Evolutionary conservation across 2,113 vertebrate genomes (phyloP).

Genomic region (Morone saxatilis): DNA sequence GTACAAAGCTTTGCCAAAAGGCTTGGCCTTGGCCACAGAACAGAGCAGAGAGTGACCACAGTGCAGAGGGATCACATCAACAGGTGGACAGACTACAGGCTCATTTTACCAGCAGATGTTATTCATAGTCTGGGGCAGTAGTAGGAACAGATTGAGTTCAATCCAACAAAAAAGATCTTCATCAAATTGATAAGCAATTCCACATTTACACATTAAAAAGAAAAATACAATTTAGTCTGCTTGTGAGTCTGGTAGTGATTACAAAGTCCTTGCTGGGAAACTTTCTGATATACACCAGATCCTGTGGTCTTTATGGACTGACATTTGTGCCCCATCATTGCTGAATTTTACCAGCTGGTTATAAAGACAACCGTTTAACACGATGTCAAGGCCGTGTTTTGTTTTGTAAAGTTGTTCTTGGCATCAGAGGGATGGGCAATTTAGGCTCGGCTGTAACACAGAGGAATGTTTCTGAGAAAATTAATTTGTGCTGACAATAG

Average conservation of each 20-base stretch:
- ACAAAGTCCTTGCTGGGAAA: conserved; percentile 55
- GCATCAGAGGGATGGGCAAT: conserved; percentile 14
- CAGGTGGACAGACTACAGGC: conserved; percentile 60
- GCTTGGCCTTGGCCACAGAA: conserved; percentile 36
- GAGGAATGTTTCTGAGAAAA: conserved; percentile 49
- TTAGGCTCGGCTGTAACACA: conserved; percentile 31
- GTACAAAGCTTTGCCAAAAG: conserved; percentile 30
- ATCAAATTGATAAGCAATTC: conserved; percentile 40
- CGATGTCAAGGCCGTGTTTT: conserved; percentile 45
- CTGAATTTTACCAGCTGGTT: conserved; percentile 54
- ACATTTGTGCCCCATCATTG: conserved; percentile 58
- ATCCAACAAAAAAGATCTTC: conserved; percentile 28
- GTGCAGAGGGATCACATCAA: conserved; percentile 55
- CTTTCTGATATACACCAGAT: conserved; percentile 58
- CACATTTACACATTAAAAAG: neutral
- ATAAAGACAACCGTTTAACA: conserved; percentile 58
- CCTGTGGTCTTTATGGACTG: conserved; percentile 37
- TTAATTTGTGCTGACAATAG: conserved; percentile 63
- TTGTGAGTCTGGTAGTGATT: conserved; percentile 71
- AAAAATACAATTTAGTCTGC: conserved; percentile 29
- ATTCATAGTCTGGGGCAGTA: conserved; percentile 44
- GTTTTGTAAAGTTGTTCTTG: conserved; percentile 51
- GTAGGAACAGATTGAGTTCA: conserved; percentile 40
- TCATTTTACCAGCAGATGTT: conserved; percentile 65
- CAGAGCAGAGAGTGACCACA: conserved; percentile 40